Evolutionary conservation across 2,888 invertebrate species (phyloP).

Genomic region (Drosophila antonietae): DNA sequence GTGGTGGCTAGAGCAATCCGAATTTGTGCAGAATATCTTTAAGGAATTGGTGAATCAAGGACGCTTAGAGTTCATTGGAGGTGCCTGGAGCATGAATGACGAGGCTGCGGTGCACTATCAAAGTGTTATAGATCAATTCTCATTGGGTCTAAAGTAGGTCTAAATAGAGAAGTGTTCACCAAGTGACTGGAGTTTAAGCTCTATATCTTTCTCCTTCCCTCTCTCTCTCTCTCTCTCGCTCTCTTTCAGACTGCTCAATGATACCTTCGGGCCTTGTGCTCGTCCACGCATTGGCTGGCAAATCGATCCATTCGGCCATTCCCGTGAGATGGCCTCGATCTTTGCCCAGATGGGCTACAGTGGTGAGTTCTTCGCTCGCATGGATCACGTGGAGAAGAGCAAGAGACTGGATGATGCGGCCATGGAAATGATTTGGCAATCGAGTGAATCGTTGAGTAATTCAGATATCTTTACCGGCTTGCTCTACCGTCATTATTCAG

Average conservation of each 20-base stretch:
- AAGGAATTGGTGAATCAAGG: constrained; percentile 89
- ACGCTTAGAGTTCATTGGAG: constrained; percentile 91
- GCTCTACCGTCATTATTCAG: constrained; percentile 92
- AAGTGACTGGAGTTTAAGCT: background rate
- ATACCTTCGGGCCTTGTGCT: constrained; percentile 90
- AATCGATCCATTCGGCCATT: constrained; percentile 95
- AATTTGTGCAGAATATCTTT: constrained; percentile 87
- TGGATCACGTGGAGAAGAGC: constrained; percentile 93
- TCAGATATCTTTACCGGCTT: constrained; percentile 93
- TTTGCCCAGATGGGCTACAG: constrained; percentile 95
- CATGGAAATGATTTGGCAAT: constrained; percentile 94
- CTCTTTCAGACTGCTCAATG: constrained; percentile 86
- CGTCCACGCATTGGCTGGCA: constrained; percentile 93
- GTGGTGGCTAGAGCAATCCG: constrained; percentile 91
- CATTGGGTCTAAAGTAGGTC: constrained; percentile 88
- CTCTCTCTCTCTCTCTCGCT: background rate
- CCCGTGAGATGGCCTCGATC: constrained; percentile 93
- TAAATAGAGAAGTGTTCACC: background rate
- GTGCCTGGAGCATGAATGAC: constrained; percentile 95
- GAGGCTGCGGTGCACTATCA: constrained; percentile 90
- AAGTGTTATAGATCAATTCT: constrained; percentile 89
- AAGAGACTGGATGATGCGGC: constrained; percentile 86
- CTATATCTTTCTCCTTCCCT: background rate
- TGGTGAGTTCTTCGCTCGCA: constrained; percentile 93
- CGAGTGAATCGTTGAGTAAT: constrained; percentile 87